Evolutionary conservation across 2,888 invertebrate genomes (phyloP).

Genomic region (Drosophila rubida): DNA sequence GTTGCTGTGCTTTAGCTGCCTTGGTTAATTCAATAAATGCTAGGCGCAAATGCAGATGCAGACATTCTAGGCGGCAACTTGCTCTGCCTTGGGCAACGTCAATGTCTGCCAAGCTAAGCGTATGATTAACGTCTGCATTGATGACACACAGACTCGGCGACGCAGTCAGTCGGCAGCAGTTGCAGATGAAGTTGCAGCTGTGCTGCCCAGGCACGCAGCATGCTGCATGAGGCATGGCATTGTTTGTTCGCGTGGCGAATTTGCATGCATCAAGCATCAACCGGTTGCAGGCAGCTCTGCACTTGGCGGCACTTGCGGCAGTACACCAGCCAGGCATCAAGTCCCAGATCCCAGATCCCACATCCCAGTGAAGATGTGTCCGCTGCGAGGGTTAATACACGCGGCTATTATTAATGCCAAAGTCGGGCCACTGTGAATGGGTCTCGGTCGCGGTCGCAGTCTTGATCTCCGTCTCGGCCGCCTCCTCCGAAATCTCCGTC

Average conservation of each 20-base stretch:
- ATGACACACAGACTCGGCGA: constrained; percentile 61
- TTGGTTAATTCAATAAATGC: constrained; percentile 73
- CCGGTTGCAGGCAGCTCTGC: constrained; percentile 56
- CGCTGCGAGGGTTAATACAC: constrained; percentile 64
- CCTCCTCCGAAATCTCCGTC: constrained; percentile 8
- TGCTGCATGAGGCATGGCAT: constrained; percentile 30
- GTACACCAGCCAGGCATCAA: constrained; percentile 21
- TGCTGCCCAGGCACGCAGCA: not conserved
- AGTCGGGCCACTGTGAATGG: constrained; percentile 62
- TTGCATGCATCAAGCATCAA: constrained; percentile 70
- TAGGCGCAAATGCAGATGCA: constrained; percentile 27
- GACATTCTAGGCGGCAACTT: constrained; percentile 64
- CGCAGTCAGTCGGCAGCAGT: constrained; percentile 1
- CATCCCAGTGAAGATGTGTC: constrained; percentile 24
- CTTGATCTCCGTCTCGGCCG: not conserved
- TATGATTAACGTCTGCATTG: constrained; percentile 80
- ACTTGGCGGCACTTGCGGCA: constrained; percentile 63
- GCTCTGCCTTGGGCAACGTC: constrained; percentile 56
- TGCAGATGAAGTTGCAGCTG: constrained; percentile 43
- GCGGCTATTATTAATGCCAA: constrained; percentile 57
- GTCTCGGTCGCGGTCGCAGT: constrained; percentile 28
- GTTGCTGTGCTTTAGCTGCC: constrained; percentile 1
- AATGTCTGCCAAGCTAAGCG: constrained; percentile 72
- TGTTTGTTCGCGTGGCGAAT: constrained; percentile 75
- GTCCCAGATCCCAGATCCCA: constrained; percentile 20